Evolutionary conservation across 1,140 invertebrate species (phyloP).

Genomic region (Aculops lycopersici): DNA sequence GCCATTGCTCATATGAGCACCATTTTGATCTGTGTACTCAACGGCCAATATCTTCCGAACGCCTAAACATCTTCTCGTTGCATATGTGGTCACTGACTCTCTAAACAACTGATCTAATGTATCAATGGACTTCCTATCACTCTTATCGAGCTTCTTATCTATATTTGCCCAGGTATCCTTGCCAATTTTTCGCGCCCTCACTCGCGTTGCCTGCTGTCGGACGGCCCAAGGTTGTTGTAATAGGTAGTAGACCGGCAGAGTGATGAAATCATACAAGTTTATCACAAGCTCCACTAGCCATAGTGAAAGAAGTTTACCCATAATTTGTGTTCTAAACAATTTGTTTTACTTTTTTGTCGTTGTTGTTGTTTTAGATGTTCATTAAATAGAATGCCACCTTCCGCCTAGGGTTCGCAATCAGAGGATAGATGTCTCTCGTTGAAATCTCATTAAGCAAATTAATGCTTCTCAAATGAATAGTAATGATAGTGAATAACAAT

Average conservation of each 20-base stretch:
- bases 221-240: slow-evolving; percentile 48
- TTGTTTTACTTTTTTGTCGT: no score
- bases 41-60: slow-evolving; percentile 1
- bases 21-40: neutral
- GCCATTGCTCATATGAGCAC: neutral
- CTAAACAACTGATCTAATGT: neutral
- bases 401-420: no score
- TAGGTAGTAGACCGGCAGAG: slow-evolving; percentile 53
- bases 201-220: neutral
- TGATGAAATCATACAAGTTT: slow-evolving; percentile 46
- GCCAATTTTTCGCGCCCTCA: neutral
- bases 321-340: no score
- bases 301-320: no score
- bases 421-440: no score
- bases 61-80: slow-evolving; percentile 2
- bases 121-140: neutral
- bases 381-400: no score
- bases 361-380: no score
- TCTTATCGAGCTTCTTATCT: neutral
- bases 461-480: no score
- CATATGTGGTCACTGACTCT: neutral
- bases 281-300: no score
- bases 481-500: no score
- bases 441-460: no score
- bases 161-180: neutral